These are phyloP conservation scores for Aratinga solstitialis DNA, from an alignment of 2,797 vertebrate genomes.

Conservation along the genomic window DNA sequence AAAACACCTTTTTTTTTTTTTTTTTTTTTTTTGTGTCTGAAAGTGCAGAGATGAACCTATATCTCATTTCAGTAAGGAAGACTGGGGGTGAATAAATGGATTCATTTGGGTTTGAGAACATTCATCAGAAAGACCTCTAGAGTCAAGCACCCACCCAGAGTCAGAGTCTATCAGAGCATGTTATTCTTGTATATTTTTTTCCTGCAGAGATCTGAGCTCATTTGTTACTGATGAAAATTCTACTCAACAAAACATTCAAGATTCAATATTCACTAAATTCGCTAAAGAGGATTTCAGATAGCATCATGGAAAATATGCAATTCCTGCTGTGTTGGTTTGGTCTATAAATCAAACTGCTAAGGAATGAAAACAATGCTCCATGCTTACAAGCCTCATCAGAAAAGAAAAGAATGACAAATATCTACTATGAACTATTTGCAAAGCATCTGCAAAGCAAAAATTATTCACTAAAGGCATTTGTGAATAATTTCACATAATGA, in stretches of 20 bases:
- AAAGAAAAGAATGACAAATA: neutral
- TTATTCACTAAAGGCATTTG: constrained; percentile 20
- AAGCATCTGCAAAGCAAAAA: neutral
- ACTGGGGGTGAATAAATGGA: neutral
- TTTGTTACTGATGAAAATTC: constrained; percentile 8
- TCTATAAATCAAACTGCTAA: constrained; percentile 5
- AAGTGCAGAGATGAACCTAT: neutral
- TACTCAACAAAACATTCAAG: neutral
- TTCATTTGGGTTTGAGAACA: neutral
- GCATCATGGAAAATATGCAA: neutral
- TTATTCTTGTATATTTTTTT: neutral
- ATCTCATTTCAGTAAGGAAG: neutral
- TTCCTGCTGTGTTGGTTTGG: constrained; percentile 8
- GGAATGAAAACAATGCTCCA: neutral
- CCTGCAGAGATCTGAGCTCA: neutral
- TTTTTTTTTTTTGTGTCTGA: neutral
- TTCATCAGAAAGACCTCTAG: neutral
- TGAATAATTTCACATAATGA: constrained; percentile 22
- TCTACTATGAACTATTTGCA: neutral
- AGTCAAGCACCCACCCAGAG: neutral
- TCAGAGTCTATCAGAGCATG: neutral
- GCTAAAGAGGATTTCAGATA: constrained; percentile 5
- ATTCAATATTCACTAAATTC: neutral
- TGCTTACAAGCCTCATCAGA: neutral
- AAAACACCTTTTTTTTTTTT: neutral